Conservation (phyloP, 2,888 invertebrate species). For the Drosophila seclusa region DNA sequence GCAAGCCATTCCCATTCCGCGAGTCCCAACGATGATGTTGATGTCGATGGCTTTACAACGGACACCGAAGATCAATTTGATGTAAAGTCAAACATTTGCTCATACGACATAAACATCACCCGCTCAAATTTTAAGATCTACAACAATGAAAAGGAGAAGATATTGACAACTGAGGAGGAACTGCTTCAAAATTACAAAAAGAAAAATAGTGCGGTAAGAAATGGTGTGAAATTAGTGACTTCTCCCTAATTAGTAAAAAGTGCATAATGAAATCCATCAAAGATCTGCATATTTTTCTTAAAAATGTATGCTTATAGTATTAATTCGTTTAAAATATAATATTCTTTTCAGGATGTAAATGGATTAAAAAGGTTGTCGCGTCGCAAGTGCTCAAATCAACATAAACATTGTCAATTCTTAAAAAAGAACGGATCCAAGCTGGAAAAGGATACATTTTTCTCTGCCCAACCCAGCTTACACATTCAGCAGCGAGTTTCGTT, state of each 20-base stretch:
- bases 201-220: slow-evolving; percentile 45
- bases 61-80: slow-evolving; percentile 61
- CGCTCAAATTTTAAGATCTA: slow-evolving; percentile 31
- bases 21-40: slow-evolving; percentile 59
- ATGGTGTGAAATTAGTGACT: neutral
- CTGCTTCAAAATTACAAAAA: slow-evolving; percentile 23
- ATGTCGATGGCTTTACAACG: slow-evolving; percentile 67
- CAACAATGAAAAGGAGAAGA: slow-evolving; percentile 27
- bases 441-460: slow-evolving; percentile 33
- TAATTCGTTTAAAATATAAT: slow-evolving; percentile 1
- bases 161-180: slow-evolving; percentile 16
- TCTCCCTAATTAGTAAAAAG: neutral
- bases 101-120: slow-evolving; percentile 40
- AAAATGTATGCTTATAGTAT: neutral
- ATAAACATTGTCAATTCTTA: slow-evolving; percentile 21
- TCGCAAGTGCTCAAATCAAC: slow-evolving; percentile 33
- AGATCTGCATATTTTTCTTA: neutral
- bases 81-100: slow-evolving; percentile 42
- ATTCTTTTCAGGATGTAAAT: slow-evolving; percentile 36
- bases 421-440: slow-evolving; percentile 35
- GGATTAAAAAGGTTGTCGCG: slow-evolving; percentile 35
- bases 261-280: neutral
- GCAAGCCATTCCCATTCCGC: slow-evolving; percentile 40
- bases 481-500: slow-evolving; percentile 61
- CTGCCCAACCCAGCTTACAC: slow-evolving; percentile 42